Evolutionary conservation across 2,888 invertebrate genomes (phyloP), one percentile per base, ranked within the genome.

Genomic region (Glyphotaelius pellucidus): DNA sequence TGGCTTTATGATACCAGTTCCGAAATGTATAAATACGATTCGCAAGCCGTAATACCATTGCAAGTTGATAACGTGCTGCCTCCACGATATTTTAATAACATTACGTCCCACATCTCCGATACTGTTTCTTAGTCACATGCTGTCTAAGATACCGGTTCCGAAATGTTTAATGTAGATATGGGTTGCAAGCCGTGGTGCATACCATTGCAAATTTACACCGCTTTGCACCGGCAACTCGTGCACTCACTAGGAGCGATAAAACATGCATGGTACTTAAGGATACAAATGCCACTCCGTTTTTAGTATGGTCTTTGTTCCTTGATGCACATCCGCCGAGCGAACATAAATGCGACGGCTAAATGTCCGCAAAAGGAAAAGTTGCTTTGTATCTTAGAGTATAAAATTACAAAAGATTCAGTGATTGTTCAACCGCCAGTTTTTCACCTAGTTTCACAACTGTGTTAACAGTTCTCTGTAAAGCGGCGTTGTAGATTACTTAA

Each of bases 251-350:
- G 81, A 32, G 32, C 81, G 32, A 83, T 83, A 83, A 83, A 83
- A 83, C 81, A 83, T 83, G 81, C 81, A 83, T 83, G 81, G 31
- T 83, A 83, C 81, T 83, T 31, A 83, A 83, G 32, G 81, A 83
- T 19, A 83, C 81, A 83, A 83, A 83, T 83, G 35, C 85, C 35
- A 85, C 85, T 38, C 85, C 85, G 85, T 85, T 85, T 85, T 85
- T 85, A 35, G 85, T 38, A 32, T 85, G 38, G 38, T 85, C 85
- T 85, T 85, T 85, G 38, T 85, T 85, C 85, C 85, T 85, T 38
- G 85, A 85, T 85, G 85, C 85, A 85, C 38, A 38, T 85, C 85
- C 85, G 85, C n/a, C 38, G 85, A 38, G 38, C 85, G 85, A 85
- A 85, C 38, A 38, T 85, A 85, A 85, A 32, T 85, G 85, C 85